Base-by-base conservation (phyloP, 1,140 invertebrate genomes). In the Orius insidiosus region DNA sequence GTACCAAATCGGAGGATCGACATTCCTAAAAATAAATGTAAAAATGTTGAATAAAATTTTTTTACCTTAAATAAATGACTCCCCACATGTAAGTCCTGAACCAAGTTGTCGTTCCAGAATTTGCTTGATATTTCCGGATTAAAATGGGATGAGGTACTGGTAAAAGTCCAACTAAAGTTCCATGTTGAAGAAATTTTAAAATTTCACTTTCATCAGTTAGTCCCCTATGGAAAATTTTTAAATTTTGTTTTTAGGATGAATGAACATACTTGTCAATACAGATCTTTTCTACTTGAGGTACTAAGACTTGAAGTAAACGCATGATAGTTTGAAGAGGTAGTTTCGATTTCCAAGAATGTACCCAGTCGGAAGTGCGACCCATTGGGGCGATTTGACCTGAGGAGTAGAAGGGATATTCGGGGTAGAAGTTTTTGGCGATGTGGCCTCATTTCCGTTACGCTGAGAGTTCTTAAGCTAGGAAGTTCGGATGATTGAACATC, bases 31-130 rank as follows among this genome's bases (percentile, higher is more conserved):
- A 71, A 61, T 55, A 50, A 58, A 43, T 30, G 16, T 48, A 44
- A 47, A 34, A 47, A 46, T 24, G n/a, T n/a, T n/a, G n/a, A n/a
- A n/a, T n/a, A 30, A 52, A 15, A 30, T 42, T 32, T 2, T 51
- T 47, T 55, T 63, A 87, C 84, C 88, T 78, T 47, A 98, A 72
- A 68, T 98, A 99, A 53, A 99, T 96, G 15, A 98, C 86, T 32
- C 94, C 95, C 93, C 94, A 99, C 78, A 98, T 92, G 60, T 98
- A 98, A 1, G 93, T 98, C 43, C 93, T 69, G 66, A 99, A 98
- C 95, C 95, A 99, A 57, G 93, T 87, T 8, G 93, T 94, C 2
- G 96, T 99, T 31, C 92, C 94, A 38, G 80, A 76, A 66, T 99
- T 99, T 9, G 94, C 89, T 67, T 98, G 94, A 69, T 98, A 99